phyloP scores from a whole-genome alignment of 2,888 invertebrate species.

The Serripes groenlandicus region DNA sequence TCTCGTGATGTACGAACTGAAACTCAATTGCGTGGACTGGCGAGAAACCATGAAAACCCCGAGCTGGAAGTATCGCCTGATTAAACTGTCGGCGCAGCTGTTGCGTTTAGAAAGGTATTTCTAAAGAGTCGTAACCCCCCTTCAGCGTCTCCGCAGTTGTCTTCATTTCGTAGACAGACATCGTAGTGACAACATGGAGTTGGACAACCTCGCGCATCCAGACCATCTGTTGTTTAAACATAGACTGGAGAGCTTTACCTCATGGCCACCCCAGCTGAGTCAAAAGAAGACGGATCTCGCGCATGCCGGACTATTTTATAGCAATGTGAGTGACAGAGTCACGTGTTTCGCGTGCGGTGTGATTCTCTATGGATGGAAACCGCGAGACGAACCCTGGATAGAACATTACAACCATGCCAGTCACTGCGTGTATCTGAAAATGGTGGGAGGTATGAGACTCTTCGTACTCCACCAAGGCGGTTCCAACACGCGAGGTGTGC shows the following conservation, averaged over 20 bases:
- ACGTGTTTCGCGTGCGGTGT: slow-evolving; percentile 17
- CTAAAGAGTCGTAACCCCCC: not conserved
- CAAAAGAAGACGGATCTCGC: not conserved
- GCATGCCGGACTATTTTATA: too few species aligned
- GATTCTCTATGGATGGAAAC: not conserved
- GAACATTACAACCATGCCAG: slow-evolving; percentile 8
- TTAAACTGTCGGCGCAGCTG: not conserved
- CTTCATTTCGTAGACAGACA: not conserved
- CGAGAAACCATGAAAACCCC: slow-evolving; percentile 16
- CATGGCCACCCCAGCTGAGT: slow-evolving; percentile 6
- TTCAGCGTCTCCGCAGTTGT: too few species aligned
- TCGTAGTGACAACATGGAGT: too few species aligned
- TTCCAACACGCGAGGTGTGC: too few species aligned
- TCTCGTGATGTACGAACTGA: slow-evolving; percentile 25
- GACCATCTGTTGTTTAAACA: not conserved
- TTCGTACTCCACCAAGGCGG: too few species aligned
- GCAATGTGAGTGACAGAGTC: slow-evolving; percentile 14
- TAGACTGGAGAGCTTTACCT: not conserved
- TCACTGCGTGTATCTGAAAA: slow-evolving; percentile 6
- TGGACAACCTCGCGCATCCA: not conserved
- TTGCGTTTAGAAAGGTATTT: slow-evolving; percentile 4
- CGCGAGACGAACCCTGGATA: slow-evolving; percentile 3
- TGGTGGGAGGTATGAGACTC: too few species aligned
- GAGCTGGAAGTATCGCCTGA: slow-evolving; percentile 22
- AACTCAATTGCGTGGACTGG: slow-evolving; percentile 28